These are phyloP conservation scores for Lochmaea capreae DNA, from an alignment of 2,888 invertebrate genomes.

Conservation along the genomic window DNA sequence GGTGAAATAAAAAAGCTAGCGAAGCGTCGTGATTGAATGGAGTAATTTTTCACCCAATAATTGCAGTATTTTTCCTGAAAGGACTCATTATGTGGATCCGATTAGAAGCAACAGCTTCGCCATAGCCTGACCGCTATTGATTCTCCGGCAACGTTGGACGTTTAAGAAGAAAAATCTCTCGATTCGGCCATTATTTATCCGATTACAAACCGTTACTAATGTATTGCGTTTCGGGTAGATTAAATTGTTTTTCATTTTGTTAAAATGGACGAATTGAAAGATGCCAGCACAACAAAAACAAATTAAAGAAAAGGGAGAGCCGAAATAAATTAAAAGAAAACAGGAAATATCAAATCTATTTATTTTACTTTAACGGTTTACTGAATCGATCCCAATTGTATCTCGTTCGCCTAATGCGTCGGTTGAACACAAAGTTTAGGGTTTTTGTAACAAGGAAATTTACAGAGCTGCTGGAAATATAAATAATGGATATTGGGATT, in stretches of 20 bases:
- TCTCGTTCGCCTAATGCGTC: background rate
- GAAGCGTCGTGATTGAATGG: conserved; percentile 45
- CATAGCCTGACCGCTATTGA: conserved; percentile 53
- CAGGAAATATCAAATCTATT: conserved; percentile 27
- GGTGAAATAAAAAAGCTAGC: conserved; percentile 23
- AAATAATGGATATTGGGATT: background rate
- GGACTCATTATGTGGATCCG: conserved; percentile 58
- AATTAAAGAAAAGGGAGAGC: conserved; percentile 25
- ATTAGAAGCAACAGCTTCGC: conserved; percentile 55
- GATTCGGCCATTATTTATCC: conserved; percentile 52
- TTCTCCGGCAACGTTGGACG: conserved; percentile 48
- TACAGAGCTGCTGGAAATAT: background rate
- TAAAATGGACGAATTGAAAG: conserved; percentile 42
- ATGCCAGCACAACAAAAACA: conserved; percentile 29
- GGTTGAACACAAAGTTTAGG: background rate
- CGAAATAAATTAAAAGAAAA: conserved; percentile 22
- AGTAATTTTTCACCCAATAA: conserved; percentile 56
- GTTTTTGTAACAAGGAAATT: background rate
- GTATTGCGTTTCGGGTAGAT: conserved; percentile 45
- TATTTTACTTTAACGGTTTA: conserved; percentile 21
- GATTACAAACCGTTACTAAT: conserved; percentile 51
- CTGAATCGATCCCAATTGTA: conserved; percentile 1
- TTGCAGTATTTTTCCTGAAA: conserved; percentile 56
- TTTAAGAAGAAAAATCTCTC: conserved; percentile 52
- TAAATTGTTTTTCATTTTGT: conserved; percentile 47